phyloP scores from a whole-genome alignment of 2,797 vertebrate species.

The Vespertilio murinus region DNA sequence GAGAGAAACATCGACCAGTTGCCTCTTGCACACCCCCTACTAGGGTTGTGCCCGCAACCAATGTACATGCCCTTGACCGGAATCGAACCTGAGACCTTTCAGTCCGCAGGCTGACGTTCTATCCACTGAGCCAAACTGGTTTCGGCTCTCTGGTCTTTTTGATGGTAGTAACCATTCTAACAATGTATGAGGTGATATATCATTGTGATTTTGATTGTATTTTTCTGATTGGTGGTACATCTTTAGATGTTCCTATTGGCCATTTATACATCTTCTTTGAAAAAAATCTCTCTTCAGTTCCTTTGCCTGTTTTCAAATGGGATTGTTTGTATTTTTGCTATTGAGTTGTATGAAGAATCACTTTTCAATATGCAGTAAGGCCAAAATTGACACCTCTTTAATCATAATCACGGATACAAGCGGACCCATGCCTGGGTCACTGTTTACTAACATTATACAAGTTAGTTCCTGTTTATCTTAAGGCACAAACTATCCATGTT shows the following conservation, averaged over 20 bases:
- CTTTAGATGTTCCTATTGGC: background rate
- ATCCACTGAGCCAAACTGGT: too few species aligned
- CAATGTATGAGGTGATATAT: background rate
- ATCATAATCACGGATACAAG: background rate
- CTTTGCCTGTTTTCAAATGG: background rate
- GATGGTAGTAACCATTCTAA: background rate
- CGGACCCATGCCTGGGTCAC: constrained; percentile 11
- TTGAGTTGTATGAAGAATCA: constrained; percentile 3
- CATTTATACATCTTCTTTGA: background rate
- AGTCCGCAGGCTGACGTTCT: too few species aligned
- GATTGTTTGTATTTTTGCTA: constrained; percentile 1
- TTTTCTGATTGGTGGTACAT: background rate
- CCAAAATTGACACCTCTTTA: constrained; percentile 70
- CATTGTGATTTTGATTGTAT: background rate
- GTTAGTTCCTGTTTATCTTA: constrained; percentile 75
- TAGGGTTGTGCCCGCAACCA: too few species aligned
- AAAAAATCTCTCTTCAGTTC: background rate
- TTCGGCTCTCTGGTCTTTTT: background rate
- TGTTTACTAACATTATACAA: constrained; percentile 56
- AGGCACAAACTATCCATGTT: constrained; percentile 66
- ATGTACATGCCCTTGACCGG: too few species aligned
- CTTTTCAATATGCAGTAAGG: constrained; percentile 38
- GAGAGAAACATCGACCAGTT: too few species aligned
- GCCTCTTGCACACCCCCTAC: too few species aligned
- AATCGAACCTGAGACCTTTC: too few species aligned